These are phyloP conservation scores for Ailurus styani DNA, from an alignment of 2,113 vertebrate species.

Conservation along the genomic window DNA sequence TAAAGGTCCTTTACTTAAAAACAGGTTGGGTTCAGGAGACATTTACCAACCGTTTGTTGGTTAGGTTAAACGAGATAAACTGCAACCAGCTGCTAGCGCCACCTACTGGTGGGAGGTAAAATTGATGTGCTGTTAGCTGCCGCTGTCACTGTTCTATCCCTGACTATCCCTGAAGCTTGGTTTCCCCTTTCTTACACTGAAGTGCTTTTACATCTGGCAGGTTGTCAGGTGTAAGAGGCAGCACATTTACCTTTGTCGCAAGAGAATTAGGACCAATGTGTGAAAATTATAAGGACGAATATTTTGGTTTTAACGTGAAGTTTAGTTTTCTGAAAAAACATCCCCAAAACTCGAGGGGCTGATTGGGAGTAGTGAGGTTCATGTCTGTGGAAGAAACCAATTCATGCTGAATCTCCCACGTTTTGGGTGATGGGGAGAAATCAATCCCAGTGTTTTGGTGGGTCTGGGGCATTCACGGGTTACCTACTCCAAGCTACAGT, in stretches of 20 bases:
- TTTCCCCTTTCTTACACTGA: not conserved
- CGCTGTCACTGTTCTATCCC: rapidly evolving
- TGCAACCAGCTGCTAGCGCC: not conserved
- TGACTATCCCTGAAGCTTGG: not conserved
- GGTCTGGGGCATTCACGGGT: not conserved
- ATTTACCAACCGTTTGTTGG: not conserved
- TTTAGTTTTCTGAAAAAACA: not conserved
- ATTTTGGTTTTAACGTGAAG: not conserved
- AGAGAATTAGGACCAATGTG: not conserved
- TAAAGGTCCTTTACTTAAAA: not conserved
- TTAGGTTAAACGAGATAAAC: not conserved
- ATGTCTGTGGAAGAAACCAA: not conserved
- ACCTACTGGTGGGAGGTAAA: constrained; percentile 17
- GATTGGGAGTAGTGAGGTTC: not conserved
- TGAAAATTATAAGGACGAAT: not conserved
- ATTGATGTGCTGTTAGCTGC: not conserved
- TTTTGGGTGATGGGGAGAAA: not conserved
- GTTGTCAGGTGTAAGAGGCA: not conserved
- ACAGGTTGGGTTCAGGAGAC: not conserved
- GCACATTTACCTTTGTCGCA: not conserved
- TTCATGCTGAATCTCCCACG: not conserved
- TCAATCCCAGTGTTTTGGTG: not conserved
- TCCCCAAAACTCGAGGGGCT: not conserved
- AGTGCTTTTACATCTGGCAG: not conserved
- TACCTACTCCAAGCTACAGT: too few species aligned